Evolutionary conservation across 2,113 vertebrate species (phyloP), one percentile per base, ranked within the genome.

Genomic region (Rhombomys opimus): DNA sequence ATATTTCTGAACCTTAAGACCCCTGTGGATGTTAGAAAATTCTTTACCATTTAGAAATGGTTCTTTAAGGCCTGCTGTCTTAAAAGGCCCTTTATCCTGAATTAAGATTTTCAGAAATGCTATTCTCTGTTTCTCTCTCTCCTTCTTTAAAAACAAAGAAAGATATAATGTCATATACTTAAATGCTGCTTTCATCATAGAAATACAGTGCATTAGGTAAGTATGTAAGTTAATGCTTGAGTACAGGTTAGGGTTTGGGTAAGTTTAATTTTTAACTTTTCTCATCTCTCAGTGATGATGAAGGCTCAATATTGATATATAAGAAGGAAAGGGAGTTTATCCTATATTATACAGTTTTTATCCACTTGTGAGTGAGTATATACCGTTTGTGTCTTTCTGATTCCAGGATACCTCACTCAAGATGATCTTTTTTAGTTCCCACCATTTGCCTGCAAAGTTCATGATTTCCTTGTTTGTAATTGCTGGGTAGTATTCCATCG

Each of bases 211-310:
- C 4, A 18, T 27, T 32, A 38, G 27, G 18, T 27, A 3, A 46
- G 92, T 90, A 70, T 35, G 14, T 84, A 32, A 32, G 38, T 52
- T 78, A 84, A 25, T 46, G 30, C 13, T 61, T 68, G 32, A 85
- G 23, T 95, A 3, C 27, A 23, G 2, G 13, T 88, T 63, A 27
- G 38, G 76, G 18, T 32, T 92, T 46, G 46, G 46, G 46, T 12
- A 92, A 4, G 23, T 85, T 30, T 92, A 14, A 76, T 81, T 97
- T 65, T 89, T 18, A 52, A 75, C 1, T 25, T 61, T 90, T 82
- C 27, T 80, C 0, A 80, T 9, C 10, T 81, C 59, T 50, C 14
- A 25, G 1, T 78, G 23, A 41, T 82, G 7, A 87, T 6, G 82
- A 81, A 73, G 46, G 22, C 7, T 4, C 12, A 57, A 13, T 65